Evolutionary conservation across 2,888 invertebrate genomes (phyloP).

Genomic region (Metacarcinus magister): DNA sequence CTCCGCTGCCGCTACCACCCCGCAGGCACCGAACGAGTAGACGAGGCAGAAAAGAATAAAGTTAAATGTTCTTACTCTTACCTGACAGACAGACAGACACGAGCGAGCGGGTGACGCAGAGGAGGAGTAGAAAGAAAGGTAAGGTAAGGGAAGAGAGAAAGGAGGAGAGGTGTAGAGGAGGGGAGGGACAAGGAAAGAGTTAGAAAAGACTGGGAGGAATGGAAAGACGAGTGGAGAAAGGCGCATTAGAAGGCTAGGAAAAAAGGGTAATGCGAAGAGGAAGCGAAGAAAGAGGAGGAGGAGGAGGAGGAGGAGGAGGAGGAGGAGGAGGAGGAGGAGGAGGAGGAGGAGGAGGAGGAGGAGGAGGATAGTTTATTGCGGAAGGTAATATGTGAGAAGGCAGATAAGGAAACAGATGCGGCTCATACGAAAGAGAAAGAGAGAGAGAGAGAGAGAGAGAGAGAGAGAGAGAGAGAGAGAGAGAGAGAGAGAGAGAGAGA

Average conservation of each 20-base stretch:
- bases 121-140: background rate
- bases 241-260: background rate
- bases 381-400: background rate
- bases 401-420: constrained; percentile 28
- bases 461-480: constrained; percentile 48
- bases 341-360: background rate
- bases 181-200: background rate
- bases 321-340: background rate
- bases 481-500: constrained; percentile 1
- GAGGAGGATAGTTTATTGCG: background rate
- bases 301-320: no score
- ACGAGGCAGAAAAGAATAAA: background rate
- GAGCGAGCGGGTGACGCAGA: background rate
- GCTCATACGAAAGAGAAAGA: background rate
- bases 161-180: background rate
- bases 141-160: background rate
- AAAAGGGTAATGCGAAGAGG: background rate
- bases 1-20: background rate
- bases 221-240: background rate
- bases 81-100: background rate
- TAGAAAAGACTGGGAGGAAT: background rate
- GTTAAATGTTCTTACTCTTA: background rate
- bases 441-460: constrained; percentile 48
- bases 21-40: background rate
- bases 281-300: background rate